A percentile compares a stretch with the other conserved stretches of the same genome.
phyloP scores from a whole-genome alignment of 2,113 vertebrate genomes.

The Brienomyrus longianalis region DNA sequence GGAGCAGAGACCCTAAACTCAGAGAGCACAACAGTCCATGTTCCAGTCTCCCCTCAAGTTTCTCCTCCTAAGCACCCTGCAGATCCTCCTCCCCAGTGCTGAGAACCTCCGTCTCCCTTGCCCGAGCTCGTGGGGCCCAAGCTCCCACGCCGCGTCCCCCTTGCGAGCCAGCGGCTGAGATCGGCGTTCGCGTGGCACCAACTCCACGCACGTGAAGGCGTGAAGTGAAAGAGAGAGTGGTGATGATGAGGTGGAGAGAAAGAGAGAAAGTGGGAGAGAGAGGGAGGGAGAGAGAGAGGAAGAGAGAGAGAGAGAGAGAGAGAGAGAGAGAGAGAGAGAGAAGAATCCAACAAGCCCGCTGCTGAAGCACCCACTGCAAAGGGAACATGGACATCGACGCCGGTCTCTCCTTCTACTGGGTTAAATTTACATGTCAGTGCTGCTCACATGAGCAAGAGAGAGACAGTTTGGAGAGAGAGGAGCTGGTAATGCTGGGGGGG shows the following conservation, averaged over 20 bases:
- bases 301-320: not conserved
- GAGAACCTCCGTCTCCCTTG: not conserved
- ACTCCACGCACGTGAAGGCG: not conserved
- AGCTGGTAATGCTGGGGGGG: not conserved
- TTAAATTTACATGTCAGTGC: conserved; percentile 56
- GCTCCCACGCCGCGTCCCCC: not conserved
- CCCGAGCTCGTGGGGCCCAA: too few species aligned
- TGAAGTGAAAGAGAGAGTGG: not conserved
- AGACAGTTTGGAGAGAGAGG: conserved; percentile 22
- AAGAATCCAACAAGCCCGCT: not conserved
- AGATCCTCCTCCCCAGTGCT: not conserved
- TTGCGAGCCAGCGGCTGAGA: not conserved
- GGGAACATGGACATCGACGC: not conserved
- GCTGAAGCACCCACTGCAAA: not conserved
- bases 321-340: not conserved
- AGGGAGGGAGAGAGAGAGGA: not conserved
- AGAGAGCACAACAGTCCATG: not conserved
- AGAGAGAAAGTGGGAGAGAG: not conserved
- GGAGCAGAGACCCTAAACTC: not conserved
- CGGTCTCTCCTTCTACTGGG: conserved; percentile 27
- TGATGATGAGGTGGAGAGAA: not conserved
- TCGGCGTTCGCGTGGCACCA: not conserved
- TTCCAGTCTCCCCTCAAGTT: not conserved
- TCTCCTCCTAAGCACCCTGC: not conserved
- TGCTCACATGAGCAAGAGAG: conserved; percentile 42